Evolutionary conservation across 2,888 invertebrate species (phyloP).

Genomic region (Apamea monoglypha): DNA sequence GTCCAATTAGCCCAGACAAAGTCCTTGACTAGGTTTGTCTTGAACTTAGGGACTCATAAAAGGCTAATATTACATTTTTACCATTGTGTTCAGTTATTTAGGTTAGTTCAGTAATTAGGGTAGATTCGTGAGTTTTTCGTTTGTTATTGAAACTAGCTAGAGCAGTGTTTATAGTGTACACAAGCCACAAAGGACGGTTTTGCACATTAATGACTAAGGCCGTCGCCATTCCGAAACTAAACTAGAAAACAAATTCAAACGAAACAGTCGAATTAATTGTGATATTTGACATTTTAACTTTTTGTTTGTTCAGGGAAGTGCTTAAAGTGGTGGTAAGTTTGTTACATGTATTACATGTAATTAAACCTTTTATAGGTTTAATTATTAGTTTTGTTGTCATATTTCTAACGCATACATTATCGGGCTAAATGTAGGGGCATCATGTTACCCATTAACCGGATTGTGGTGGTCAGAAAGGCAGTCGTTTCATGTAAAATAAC

Average conservation of each 20-base stretch:
- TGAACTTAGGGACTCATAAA: neutral
- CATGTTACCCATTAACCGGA: neutral
- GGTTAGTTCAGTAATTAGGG: conserved; percentile 40
- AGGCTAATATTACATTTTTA: conserved; percentile 3
- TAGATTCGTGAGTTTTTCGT: conserved; percentile 51
- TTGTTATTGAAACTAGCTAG: conserved; percentile 58
- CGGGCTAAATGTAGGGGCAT: neutral
- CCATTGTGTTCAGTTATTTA: conserved; percentile 34
- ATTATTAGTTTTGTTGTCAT: neutral
- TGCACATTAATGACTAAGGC: conserved; percentile 54
- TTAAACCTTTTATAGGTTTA: neutral
- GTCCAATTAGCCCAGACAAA: neutral
- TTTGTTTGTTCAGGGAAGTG: neutral
- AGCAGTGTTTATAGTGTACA: conserved; percentile 50
- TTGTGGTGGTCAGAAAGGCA: neutral
- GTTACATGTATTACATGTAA: no score
- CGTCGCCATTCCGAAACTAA: conserved; percentile 26
- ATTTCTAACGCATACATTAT: neutral
- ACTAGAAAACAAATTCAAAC: conserved; percentile 42
- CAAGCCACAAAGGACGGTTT: conserved; percentile 56
- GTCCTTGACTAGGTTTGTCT: neutral
- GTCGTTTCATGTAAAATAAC: neutral
- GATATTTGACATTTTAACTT: neutral
- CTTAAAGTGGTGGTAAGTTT: neutral
- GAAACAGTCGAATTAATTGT: neutral